These are phyloP conservation scores for Microcebus tavaratra DNA, from an alignment of 2,113 vertebrate genomes.

Conservation along the genomic window DNA sequence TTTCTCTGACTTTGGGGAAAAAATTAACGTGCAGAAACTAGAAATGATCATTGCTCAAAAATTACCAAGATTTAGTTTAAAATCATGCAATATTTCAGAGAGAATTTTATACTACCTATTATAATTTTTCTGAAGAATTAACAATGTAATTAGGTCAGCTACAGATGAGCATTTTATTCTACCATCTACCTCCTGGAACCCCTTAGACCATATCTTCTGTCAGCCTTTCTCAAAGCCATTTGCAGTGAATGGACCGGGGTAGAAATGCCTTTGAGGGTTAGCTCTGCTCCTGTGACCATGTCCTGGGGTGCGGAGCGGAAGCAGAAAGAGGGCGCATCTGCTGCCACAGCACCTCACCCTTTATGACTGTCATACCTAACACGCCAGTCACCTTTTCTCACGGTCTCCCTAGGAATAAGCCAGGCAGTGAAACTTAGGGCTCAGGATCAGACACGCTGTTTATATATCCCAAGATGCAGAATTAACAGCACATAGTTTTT, in stretches of 20 bases:
- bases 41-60: neutral
- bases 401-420: neutral
- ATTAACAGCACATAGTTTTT: neutral
- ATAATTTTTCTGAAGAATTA: neutral
- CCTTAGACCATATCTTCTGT: too few relatives aligned
- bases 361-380: neutral
- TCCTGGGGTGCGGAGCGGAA: neutral
- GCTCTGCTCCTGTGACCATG: too few relatives aligned
- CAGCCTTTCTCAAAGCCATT: neutral
- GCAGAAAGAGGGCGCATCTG: rapidly evolving
- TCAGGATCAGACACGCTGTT: neutral
- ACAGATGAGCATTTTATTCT: neutral
- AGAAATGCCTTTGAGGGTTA: neutral
- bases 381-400: neutral
- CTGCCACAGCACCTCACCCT: neutral
- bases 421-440: neutral
- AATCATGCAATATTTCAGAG: neutral
- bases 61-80: neutral
- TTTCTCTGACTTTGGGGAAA: neutral
- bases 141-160: rapidly evolving
- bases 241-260: neutral
- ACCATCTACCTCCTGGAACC: too few relatives aligned
- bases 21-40: neutral
- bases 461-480: neutral
- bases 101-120: neutral